Conservation (phyloP, 2,113 vertebrate genomes). For the Herpailurus yagouaroundi region DNA sequence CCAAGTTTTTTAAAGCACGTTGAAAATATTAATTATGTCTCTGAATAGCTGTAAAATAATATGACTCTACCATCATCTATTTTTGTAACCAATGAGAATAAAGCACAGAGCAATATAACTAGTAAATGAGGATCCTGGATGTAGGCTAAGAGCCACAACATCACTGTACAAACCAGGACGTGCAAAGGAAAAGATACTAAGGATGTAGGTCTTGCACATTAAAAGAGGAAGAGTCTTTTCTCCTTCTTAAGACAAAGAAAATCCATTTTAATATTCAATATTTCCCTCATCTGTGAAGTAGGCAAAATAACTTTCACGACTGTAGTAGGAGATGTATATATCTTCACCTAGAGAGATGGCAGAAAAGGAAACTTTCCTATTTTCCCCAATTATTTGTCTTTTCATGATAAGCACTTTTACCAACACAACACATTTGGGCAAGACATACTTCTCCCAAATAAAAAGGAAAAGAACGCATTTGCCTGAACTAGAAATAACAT, state of each 20-base stretch:
- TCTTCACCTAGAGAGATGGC: background rate
- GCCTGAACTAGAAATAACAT: background rate
- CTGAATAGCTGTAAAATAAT: conserved; percentile 31
- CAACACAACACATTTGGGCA: background rate
- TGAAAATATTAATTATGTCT: conserved; percentile 47
- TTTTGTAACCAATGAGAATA: conserved; percentile 16
- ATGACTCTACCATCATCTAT: background rate
- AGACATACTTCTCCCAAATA: conserved; percentile 20
- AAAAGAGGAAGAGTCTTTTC: background rate
- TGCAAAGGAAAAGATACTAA: background rate
- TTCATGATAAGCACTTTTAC: conserved; percentile 11
- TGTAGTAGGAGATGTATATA: no score
- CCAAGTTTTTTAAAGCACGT: conserved; percentile 29
- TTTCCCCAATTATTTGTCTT: conserved; percentile 27
- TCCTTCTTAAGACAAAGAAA: background rate
- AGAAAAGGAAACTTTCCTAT: background rate
- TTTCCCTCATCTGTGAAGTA: background rate
- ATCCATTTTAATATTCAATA: background rate
- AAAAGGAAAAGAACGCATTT: conserved; percentile 33
- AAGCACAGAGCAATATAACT: background rate
- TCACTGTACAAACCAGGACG: background rate
- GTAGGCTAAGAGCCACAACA: background rate
- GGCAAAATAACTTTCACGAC: background rate
- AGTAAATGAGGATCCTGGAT: background rate
- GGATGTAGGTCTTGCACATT: background rate